Percentiles rank a stretch among this genome's conserved stretches.
phyloP scores from a whole-genome alignment of 2,888 invertebrate species.

The Lasioglossum calceatum region DNA sequence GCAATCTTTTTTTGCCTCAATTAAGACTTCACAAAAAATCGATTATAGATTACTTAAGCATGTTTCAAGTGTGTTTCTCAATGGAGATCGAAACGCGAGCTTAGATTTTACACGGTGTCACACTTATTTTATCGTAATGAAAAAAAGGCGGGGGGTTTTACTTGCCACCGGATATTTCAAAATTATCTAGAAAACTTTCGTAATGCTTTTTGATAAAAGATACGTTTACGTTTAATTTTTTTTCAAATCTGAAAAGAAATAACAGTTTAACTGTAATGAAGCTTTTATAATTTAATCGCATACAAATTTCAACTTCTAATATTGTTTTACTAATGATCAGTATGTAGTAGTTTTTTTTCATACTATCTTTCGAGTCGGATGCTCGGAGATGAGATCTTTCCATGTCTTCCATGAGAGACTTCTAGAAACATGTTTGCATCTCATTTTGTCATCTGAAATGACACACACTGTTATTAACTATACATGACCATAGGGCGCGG shows the following conservation, averaged over 20 bases:
- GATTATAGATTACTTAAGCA: slow-evolving; percentile 69
- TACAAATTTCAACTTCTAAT: background rate
- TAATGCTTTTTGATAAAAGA: background rate
- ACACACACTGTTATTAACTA: slow-evolving; percentile 64
- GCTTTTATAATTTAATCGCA: background rate
- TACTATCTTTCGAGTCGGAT: slow-evolving; percentile 30
- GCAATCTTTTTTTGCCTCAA: slow-evolving; percentile 48
- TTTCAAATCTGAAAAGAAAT: background rate
- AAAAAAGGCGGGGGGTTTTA: background rate
- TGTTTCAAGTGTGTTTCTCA: slow-evolving; percentile 72
- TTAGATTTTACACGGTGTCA: slow-evolving; percentile 29
- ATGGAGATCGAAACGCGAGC: slow-evolving; percentile 51
- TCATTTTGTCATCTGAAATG: slow-evolving; percentile 59
- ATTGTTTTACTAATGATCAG: background rate
- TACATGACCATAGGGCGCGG: slow-evolving; percentile 62
- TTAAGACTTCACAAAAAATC: slow-evolving; percentile 64
- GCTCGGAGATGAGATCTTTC: slow-evolving; percentile 34
- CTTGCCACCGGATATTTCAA: background rate
- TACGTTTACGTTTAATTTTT: background rate
- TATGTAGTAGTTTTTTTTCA: background rate
- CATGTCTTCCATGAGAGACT: slow-evolving; percentile 68
- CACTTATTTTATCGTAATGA: slow-evolving; percentile 1
- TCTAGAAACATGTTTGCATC: slow-evolving; percentile 69
- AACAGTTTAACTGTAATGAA: background rate
- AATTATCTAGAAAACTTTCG: background rate